Evolutionary conservation across 1,140 invertebrate species (phyloP), one percentile per base, ranked within the genome.

Genomic region (Drosophila guanche): DNA sequence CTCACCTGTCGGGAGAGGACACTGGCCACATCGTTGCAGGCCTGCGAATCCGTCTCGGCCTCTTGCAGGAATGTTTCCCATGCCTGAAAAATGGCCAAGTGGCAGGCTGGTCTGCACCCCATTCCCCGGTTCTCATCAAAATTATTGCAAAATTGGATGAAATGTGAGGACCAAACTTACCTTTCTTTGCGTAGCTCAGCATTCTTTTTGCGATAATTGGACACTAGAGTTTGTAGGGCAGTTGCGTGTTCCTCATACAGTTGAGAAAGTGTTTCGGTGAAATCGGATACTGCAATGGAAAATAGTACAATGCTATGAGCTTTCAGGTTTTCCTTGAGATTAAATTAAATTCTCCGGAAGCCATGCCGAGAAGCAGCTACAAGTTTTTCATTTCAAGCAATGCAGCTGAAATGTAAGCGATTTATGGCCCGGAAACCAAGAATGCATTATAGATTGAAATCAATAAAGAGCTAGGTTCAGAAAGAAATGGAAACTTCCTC

Each of bases 31-130:
- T 98, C 97, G 77, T 95, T 94, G 91, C 98, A 96, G 57, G 97
- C 95, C 88, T 97, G 95, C 4, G 97, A 97, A 92, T 99, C 97
- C 20, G 97, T 95, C 92, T 99, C 97, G 40, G 98, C 96, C 92
- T 98, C 97, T 90, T 98, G 96, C 27, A 98, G 93, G 33, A 99
- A 93, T 48, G 95, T 95, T 92, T 98, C 97, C 98, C 98, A 99
- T 53, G 96, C 95, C 89, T 97, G 95, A 89, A 97, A 97, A 80
- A 98, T 94, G 14, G 95, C 95, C 73, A 95, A 96, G 7, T 95
- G 94, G 80, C 95, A 96, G 76, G 94, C 93, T 50, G 95, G 95
- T 91, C 96, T 97, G 93, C 20, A 59, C 52, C 25, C 42, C 51
- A 23, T 16, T 2, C 22, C 7, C 0, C 0, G 27, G 5, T 63